Conservation (phyloP, 2,888 invertebrate genomes). For the Apamea anceps region DNA sequence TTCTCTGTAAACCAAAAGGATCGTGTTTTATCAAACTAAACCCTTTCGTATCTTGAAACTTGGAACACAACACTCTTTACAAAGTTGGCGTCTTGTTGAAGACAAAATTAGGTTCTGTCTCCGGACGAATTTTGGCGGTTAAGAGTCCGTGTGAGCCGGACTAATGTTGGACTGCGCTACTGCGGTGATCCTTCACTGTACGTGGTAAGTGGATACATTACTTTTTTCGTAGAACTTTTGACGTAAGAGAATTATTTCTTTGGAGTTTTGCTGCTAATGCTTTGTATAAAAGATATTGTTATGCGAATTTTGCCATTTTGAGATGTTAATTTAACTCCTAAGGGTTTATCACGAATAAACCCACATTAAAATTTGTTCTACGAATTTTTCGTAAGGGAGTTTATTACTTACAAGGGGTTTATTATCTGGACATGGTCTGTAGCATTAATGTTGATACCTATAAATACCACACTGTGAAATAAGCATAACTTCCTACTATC, state of each 20-base stretch:
- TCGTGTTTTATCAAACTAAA: conserved; percentile 39
- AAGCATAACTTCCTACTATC: no score
- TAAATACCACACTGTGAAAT: neutral
- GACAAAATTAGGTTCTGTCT: conserved; percentile 40
- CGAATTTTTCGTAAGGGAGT: neutral
- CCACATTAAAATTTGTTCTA: conserved; percentile 1
- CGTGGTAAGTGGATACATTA: conserved; percentile 35
- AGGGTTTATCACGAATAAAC: no score
- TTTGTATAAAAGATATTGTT: conserved; percentile 3
- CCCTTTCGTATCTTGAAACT: conserved; percentile 44
- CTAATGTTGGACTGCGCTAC: conserved; percentile 22
- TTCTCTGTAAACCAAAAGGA: conserved; percentile 22
- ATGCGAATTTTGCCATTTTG: conserved; percentile 19
- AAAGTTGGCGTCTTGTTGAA: conserved; percentile 44
- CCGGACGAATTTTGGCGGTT: conserved; percentile 23
- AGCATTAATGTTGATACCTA: neutral
- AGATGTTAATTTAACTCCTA: conserved; percentile 12
- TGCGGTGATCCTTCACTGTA: conserved; percentile 44
- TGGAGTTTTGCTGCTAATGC: conserved; percentile 11
- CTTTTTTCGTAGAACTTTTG: conserved; percentile 26
- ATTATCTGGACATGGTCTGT: neutral
- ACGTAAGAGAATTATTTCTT: conserved; percentile 19
- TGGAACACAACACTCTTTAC: conserved; percentile 55
- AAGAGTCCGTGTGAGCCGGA: conserved; percentile 38
- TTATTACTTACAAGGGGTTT: no score